Percentiles rank a stretch among this genome's conserved stretches.
These are phyloP conservation scores for Prenolepis imparis DNA, from an alignment of 2,888 invertebrate genomes.

Conservation along the genomic window DNA sequence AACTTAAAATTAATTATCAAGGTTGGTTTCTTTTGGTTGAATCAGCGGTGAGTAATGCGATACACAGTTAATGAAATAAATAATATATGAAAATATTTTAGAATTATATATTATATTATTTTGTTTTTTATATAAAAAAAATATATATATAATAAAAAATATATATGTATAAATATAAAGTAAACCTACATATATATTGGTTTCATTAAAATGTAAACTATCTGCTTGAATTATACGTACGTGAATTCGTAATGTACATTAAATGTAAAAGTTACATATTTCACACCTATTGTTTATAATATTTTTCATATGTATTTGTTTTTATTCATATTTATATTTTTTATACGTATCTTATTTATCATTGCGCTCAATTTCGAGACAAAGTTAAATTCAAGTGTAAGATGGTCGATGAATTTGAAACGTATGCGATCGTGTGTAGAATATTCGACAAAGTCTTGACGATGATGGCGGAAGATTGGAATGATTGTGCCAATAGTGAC, in stretches of 20 bases:
- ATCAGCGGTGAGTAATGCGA: conserved; percentile 47
- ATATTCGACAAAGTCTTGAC: background rate
- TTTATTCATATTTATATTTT: background rate
- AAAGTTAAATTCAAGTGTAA: background rate
- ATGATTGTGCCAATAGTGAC: background rate
- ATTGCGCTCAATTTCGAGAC: background rate
- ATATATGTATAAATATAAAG: no score
- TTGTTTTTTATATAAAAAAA: no score
- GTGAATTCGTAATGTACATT: background rate
- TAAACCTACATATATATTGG: background rate
- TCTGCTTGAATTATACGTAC: background rate
- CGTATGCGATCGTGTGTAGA: background rate
- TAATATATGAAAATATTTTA: background rate
- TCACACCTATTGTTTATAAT: background rate
- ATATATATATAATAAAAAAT: no score
- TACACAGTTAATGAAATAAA: background rate
- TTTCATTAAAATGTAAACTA: background rate
- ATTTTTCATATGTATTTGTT: background rate
- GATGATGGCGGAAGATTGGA: background rate
- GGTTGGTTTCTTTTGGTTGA: conserved; percentile 30
- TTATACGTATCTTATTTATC: background rate
- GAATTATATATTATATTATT: no score
- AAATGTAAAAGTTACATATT: background rate
- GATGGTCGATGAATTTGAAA: background rate
- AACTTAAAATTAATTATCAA: background rate